Conservation (phyloP, 2,113 vertebrate species). For the Emydocephalus ijimae region DNA sequence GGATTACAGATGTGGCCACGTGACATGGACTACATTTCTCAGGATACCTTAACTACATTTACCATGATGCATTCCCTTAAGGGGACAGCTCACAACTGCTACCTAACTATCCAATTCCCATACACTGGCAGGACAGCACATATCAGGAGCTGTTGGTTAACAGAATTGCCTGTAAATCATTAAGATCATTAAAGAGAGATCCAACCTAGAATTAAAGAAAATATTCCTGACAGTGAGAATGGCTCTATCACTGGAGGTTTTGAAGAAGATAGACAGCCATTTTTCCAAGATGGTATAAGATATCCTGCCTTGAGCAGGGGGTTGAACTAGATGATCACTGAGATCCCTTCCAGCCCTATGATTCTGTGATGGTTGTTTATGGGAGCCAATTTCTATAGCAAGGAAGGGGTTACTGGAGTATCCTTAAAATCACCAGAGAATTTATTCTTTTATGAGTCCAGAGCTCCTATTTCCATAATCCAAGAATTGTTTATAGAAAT, state of each 20-base stretch:
- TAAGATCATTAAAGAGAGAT: neutral
- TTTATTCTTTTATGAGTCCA: neutral
- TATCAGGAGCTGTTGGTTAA: neutral
- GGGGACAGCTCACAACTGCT: too few relatives aligned
- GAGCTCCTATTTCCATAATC: neutral
- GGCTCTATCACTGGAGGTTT: neutral
- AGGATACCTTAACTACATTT: too few relatives aligned
- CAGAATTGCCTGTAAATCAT: neutral
- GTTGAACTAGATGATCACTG: neutral
- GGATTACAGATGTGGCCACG: too few relatives aligned
- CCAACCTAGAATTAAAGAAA: neutral
- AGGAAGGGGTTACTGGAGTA: neutral
- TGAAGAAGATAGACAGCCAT: neutral
- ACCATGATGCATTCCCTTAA: too few relatives aligned
- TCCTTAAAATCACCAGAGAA: neutral
- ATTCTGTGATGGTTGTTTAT: neutral
- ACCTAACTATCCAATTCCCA: too few relatives aligned
- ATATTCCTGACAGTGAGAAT: neutral
- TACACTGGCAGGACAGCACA: too few relatives aligned
- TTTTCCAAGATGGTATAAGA: neutral
- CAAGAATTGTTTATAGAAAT: accelerated
- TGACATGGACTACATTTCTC: too few relatives aligned
- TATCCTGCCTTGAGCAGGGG: neutral
- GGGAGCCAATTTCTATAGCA: neutral
- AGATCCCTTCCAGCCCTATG: neutral